A percentile compares a stretch with the other conserved stretches of the same genome.
Evolutionary conservation across 2,888 invertebrate species (phyloP).

Genomic region (Dolichomitus sp.): DNA sequence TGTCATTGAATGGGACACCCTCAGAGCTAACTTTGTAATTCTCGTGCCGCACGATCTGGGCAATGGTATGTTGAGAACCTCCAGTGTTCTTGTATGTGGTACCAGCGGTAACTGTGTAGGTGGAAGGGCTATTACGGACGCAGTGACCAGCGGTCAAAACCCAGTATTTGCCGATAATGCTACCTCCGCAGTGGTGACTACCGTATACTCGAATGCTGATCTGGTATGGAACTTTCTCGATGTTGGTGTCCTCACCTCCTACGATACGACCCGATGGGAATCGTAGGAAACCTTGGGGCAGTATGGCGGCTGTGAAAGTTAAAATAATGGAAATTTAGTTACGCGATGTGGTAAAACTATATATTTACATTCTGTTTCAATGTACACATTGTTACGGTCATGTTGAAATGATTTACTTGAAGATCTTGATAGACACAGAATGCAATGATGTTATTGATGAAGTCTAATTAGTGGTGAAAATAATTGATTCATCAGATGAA

Average conservation of each 20-base stretch:
- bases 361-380: too few species aligned
- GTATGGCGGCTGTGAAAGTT: constrained; percentile 37
- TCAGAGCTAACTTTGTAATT: constrained; percentile 84
- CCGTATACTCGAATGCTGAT: constrained; percentile 85
- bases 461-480: too few species aligned
- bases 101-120: constrained; percentile 86
- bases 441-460: too few species aligned
- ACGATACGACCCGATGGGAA: constrained; percentile 83
- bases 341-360: too few species aligned
- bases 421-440: too few species aligned
- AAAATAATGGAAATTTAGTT: neutral
- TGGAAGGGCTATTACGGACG: constrained; percentile 80
- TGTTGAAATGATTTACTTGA: too few species aligned
- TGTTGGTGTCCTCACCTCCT: constrained; percentile 86
- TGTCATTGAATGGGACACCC: constrained; percentile 83
- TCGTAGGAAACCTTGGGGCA: neutral
- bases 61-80: constrained; percentile 86
- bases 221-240: constrained; percentile 86
- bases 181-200: constrained; percentile 87
- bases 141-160: constrained; percentile 89
- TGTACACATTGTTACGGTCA: too few species aligned
- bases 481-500: too few species aligned
- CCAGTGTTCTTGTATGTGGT: constrained; percentile 86
- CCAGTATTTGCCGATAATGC: constrained; percentile 86
- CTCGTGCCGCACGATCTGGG: constrained; percentile 86